Evolutionary conservation across 2,113 vertebrate genomes (phyloP).

Genomic region (Bucco capensis): DNA sequence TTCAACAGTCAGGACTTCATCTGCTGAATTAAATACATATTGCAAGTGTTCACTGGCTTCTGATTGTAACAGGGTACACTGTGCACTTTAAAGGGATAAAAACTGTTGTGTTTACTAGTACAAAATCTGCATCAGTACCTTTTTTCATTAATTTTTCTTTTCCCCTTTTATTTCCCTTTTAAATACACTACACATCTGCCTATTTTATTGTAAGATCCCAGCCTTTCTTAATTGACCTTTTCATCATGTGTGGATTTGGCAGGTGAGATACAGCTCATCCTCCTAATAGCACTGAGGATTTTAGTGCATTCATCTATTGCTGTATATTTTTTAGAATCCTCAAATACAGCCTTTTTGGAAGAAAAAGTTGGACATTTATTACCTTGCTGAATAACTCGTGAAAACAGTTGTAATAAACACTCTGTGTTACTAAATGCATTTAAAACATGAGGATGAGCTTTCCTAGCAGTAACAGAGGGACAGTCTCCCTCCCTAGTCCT

Average conservation of each 20-base stretch:
- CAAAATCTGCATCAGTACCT: not conserved
- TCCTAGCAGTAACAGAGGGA: not conserved
- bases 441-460: not conserved
- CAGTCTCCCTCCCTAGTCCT: too few species aligned
- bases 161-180: not conserved
- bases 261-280: not conserved
- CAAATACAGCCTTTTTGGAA: not conserved
- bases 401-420: not conserved
- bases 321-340: not conserved
- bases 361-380: not conserved
- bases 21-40: not conserved
- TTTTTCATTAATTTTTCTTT: not conserved
- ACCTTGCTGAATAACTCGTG: not conserved
- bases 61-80: not conserved
- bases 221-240: not conserved
- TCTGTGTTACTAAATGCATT: not conserved
- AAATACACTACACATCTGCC: not conserved
- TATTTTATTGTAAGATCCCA: not conserved
- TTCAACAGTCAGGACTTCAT: not conserved
- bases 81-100: not conserved
- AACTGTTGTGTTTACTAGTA: not conserved
- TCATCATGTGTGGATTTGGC: not conserved
- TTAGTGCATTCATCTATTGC: not conserved
- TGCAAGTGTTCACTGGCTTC: not conserved
- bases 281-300: not conserved